Percentiles rank a stretch among this genome's conserved stretches.
Conservation (phyloP, 2,113 vertebrate genomes). For the Monarcha castaneiventris region DNA sequence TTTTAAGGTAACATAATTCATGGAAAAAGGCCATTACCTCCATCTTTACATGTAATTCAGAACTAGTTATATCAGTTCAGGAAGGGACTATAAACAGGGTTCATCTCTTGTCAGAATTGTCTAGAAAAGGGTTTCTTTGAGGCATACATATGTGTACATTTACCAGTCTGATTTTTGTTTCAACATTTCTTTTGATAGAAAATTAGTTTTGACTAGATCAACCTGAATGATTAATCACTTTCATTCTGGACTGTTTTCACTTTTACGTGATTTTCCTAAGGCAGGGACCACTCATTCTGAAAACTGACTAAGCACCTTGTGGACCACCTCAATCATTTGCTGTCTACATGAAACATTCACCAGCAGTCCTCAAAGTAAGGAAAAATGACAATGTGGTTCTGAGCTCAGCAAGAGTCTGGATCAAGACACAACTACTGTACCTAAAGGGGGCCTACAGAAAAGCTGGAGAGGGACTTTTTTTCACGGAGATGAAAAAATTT, state of each 20-base stretch:
- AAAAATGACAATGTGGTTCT: neutral
- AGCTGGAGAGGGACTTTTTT: neutral
- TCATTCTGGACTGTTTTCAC: neutral
- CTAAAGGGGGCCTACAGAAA: too few relatives aligned
- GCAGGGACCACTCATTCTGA: conserved; percentile 15
- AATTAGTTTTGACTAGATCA: conserved; percentile 1
- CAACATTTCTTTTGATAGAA: neutral
- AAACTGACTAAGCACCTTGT: conserved; percentile 2
- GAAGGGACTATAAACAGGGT: neutral
- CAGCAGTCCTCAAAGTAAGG: neutral
- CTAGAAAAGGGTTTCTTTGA: neutral
- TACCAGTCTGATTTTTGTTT: neutral
- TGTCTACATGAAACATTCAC: neutral
- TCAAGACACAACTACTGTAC: neutral
- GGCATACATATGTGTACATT: neutral
- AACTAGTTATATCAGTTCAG: neutral
- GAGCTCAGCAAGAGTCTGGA: neutral
- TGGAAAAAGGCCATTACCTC: neutral
- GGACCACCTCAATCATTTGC: neutral
- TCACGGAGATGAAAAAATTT: neutral
- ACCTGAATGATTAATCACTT: neutral
- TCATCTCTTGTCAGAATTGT: neutral
- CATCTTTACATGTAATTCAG: neutral
- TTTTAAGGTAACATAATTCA: neutral
- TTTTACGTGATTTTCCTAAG: conserved; percentile 17